Base-by-base conservation (phyloP, 1,140 invertebrate species). In the Euwallacea fornicatus region DNA sequence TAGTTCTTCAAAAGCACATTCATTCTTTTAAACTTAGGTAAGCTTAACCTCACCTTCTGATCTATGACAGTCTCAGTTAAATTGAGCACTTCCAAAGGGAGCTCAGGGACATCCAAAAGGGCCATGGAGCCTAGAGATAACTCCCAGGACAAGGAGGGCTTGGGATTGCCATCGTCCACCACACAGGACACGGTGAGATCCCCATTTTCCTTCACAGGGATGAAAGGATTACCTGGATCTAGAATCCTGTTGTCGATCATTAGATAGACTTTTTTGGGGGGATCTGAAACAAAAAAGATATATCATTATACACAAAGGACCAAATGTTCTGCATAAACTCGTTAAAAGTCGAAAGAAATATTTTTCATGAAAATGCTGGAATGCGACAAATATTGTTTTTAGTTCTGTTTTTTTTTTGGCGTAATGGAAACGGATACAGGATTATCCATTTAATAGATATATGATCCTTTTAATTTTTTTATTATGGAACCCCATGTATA, bases 181-280 rank as follows among this genome's bases (percentile, higher is more conserved):
- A 93, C 88, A 78, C 93, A 96, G 73, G 91, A 87, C 61, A 95
- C 86, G 53, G 88, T 89, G 42, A 95, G 83, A 76, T 91, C 90
- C 10, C 89, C 89, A 76, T 91, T 91, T 81, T 94, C 92, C 76
- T 91, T 88, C 8, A 93, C 91, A 0, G 91, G 91, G 73, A 94
- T 89, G 82, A 92, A 94, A 61, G 90, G 88, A 82, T 93, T 94
- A 69, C 91, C 90, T 0, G 91, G 89, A 83, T 93, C 91, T 74
- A 94, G 83, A 33, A 92, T 87, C 10, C 91, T 83, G 7, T 91
- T 91, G 81, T 93, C 91, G 78, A 93, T 91, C 76, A 91, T 85
- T 75, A 93, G 83, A 80, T 93, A 94, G 59, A 90, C 90, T 16
- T 90, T 87, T 64, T 90, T 87, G 21, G 92, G 91, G 44, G 89